These are phyloP conservation scores for Heptranchias perlo DNA, from an alignment of 2,113 vertebrate species.

Conservation along the genomic window DNA sequence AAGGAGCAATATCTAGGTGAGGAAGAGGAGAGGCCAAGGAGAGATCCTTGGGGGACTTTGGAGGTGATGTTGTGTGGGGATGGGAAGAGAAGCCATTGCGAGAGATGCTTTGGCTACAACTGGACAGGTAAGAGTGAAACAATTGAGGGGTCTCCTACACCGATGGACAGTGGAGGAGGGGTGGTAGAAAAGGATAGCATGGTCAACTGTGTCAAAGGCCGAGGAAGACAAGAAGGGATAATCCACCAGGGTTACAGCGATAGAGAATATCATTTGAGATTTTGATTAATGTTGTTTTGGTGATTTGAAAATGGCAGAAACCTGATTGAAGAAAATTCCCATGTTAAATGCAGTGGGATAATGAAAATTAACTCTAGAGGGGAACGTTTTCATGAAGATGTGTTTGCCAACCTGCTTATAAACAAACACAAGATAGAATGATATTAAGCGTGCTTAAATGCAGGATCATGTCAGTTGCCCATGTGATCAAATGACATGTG, in stretches of 20 bases:
- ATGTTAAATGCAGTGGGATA: neutral
- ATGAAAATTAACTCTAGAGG: neutral
- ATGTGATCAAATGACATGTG: neutral
- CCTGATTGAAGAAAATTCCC: neutral
- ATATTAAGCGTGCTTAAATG: neutral
- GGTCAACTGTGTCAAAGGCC: neutral
- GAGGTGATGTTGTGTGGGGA: neutral
- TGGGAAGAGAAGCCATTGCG: too few species aligned
- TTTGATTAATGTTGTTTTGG: neutral
- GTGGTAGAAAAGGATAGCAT: neutral
- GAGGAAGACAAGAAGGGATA: neutral
- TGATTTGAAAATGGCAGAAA: neutral
- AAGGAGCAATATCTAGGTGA: neutral
- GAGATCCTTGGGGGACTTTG: neutral
- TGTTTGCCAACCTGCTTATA: neutral
- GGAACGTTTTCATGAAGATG: neutral
- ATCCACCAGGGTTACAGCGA: neutral
- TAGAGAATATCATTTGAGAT: neutral
- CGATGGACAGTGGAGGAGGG: neutral
- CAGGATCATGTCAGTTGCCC: neutral
- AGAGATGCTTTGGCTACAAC: neutral
- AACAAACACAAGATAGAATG: neutral
- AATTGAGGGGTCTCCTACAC: neutral
- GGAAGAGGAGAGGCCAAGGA: neutral
- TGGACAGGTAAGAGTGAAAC: neutral